Percentiles rank a stretch among this genome's conserved stretches.
Evolutionary conservation across 2,888 invertebrate genomes (phyloP).

Genomic region (Tenodera sinensis): DNA sequence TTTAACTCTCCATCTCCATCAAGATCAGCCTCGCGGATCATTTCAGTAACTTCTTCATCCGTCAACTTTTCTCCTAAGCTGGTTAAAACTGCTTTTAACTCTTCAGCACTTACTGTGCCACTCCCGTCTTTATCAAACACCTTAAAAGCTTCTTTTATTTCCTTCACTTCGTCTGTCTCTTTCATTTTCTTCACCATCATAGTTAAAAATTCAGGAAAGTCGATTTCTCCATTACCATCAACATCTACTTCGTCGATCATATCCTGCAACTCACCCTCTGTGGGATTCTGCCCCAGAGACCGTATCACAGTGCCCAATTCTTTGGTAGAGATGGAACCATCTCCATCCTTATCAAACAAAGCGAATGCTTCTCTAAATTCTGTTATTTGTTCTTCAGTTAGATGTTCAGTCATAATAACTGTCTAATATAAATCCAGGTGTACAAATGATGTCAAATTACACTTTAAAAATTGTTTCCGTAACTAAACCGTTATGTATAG

Average conservation of each 20-base stretch:
- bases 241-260: conserved; percentile 95
- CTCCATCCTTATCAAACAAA: conserved; percentile 98
- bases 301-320: conserved; percentile 99
- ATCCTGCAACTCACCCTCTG: conserved; percentile 98
- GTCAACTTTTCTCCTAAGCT: conserved; percentile 99
- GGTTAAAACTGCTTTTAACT: conserved; percentile 99
- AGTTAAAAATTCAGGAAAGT: conserved; percentile 99
- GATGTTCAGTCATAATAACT: conserved; percentile 71
- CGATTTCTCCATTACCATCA: conserved; percentile 97
- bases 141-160: conserved; percentile 98
- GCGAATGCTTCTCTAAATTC: conserved; percentile 99
- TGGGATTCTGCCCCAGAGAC: conserved; percentile 97
- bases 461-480: too few species aligned
- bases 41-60: conserved; percentile 98
- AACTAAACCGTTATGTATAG: not conserved
- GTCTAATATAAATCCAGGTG: too few species aligned
- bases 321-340: conserved; percentile 99
- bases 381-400: conserved; percentile 98
- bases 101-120: conserved; percentile 97
- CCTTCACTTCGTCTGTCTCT: conserved; percentile 98
- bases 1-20: conserved; percentile 99
- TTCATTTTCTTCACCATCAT: conserved; percentile 99
- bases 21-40: conserved; percentile 98
- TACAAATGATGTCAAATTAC: too few species aligned
- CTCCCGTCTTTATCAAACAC: conserved; percentile 99